Conservation (phyloP, 1,140 invertebrate genomes). For the Rhyzopertha dominica region DNA sequence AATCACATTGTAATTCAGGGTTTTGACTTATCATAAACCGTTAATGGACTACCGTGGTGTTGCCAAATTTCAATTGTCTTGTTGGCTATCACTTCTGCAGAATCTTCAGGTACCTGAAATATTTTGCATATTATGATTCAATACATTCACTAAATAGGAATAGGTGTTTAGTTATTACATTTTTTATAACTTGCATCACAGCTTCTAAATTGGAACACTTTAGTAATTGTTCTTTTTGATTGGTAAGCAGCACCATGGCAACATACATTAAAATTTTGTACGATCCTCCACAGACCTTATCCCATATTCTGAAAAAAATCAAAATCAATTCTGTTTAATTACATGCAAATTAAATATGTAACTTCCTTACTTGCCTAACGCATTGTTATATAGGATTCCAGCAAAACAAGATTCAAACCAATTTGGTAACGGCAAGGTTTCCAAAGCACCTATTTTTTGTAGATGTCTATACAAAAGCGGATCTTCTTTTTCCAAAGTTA, state of each 20-base stretch:
- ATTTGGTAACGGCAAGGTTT: conserved; percentile 55
- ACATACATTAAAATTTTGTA: conserved; percentile 76
- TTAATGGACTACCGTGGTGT: conserved; percentile 50
- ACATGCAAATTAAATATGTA: conserved; percentile 13
- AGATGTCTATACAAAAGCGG: conserved; percentile 60
- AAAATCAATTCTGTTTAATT: background rate
- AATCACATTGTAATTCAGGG: conserved; percentile 11
- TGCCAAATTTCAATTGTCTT: conserved; percentile 76
- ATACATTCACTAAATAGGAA: conserved; percentile 19
- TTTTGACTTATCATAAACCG: conserved; percentile 37
- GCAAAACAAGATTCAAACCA: conserved; percentile 82
- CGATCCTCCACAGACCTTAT: conserved; percentile 80
- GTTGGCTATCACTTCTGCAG: conserved; percentile 67
- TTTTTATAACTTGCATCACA: conserved; percentile 58
- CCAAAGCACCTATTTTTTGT: conserved; percentile 52
- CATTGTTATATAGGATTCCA: conserved; percentile 64
- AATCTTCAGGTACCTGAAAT: conserved; percentile 69
- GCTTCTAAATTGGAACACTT: conserved; percentile 55
- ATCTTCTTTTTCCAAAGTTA: conserved; percentile 68
- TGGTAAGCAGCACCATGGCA: conserved; percentile 66
- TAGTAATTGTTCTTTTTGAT: conserved; percentile 59
- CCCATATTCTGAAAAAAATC: conserved; percentile 68
- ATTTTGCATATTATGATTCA: conserved; percentile 15
- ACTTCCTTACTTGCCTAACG: conserved; percentile 63
- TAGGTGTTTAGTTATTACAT: conserved; percentile 49